Base-by-base conservation (phyloP, 1,140 invertebrate genomes). In the Prorops nasuta region DNA sequence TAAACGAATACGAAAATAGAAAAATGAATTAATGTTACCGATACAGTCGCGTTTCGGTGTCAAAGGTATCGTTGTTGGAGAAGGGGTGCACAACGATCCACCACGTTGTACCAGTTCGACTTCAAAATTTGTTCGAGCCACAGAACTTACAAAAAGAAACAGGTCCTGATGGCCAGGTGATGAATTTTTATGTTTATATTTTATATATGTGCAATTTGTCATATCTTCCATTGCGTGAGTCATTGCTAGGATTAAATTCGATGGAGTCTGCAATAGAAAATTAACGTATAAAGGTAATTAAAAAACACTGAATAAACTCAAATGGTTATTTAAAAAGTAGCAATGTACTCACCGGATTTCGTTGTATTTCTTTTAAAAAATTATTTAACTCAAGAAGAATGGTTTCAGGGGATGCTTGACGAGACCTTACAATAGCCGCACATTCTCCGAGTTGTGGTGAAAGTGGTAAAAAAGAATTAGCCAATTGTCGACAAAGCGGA, bases 211-310 rank as follows among this genome's bases (percentile, higher is more conserved):
- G 36, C 84, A 84, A 66, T 84, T 86, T 3, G 91, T 92, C 83
- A 98, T 90, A 66, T 95, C 91, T 72, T 96, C 92, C 91, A 96
- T 94, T n/a, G 90, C 86, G 67, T 88, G 89, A 19, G 83, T 84
- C 83, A 92, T 92, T 32, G 89, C 89, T 61, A 88, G 83, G 2
- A 85, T 83, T 14, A 92, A 79, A 63, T 84, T 85, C 4, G 86
- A 85, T 9, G 80, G 75, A 36, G 72, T 77, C 81, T 85, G 59
- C 4, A 64, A 63, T 21, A 20, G 43, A 32, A 21, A 45, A 40
- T 36, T 46, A 50, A 44, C 45, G 34, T 44, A 44, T 16, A 44
- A n/a, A n/a, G 16, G 20, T 4, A 35, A 50, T 57, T 60, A 46
- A 51, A 55, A 54, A 53, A 45, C 14, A 41, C 35, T 6, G 12